Evolutionary conservation across 2,113 vertebrate genomes (phyloP), one percentile per base, ranked within the genome.

Genomic region (Colossoma macropomum): DNA sequence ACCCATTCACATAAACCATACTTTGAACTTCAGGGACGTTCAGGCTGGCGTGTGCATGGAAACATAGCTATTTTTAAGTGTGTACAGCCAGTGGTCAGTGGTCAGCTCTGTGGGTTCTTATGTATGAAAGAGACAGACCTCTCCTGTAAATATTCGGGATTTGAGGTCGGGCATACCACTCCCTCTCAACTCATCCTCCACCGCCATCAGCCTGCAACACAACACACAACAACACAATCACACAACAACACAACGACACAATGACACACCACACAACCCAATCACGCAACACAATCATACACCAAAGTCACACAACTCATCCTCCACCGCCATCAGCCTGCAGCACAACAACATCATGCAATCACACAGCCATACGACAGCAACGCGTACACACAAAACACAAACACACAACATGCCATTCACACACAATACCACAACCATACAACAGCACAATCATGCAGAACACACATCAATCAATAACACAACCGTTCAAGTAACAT

Each of bases 101-200:
- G 82, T 15, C 69, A 38, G 76, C 60, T 86, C 66, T 76, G 78
- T 75, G 59, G 60, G 83, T 85, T 86, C 86, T 89, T 89, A 82
- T 88, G 87, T 86, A 86, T 89, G 54, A 88, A 87, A 87, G 84
- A 73, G 91, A 94, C 93, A 91, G 95, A 98, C 96, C 97, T 97
- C 96, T 95, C 96, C 97, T 95, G 97, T 96, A 95, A 98, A 96
- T 95, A 97, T 96, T 95, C 97, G 95, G 93, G 96, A 95, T 95
- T 95, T 97, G 95, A 95, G 94, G 92, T 95, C 94, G 93, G 94
- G 94, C 87, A 93, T 92, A 95, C 91, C 92, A 88, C 94, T 93
- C 89, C 87, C 93, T 90, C 94, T 94, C 90, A 95, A 90, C 91
- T 95, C 94, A 91, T 94, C 94, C 89, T 95, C 94, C 90, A 95